A percentile compares a stretch with the other conserved stretches of the same genome.
Conservation (phyloP, 2,113 vertebrate genomes). For the Marmota flaviventris region DNA sequence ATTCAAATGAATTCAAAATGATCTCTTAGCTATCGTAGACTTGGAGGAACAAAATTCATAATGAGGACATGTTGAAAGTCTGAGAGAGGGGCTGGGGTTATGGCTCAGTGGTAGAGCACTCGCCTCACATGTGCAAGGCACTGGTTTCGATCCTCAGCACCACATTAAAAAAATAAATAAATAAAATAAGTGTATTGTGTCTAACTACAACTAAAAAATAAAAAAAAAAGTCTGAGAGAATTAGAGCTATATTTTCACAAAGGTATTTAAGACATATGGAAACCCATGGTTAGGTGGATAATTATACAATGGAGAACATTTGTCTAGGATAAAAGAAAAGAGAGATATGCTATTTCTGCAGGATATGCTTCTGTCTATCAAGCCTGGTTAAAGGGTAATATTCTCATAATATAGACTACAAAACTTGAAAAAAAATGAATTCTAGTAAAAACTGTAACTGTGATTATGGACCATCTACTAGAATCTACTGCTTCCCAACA, state of each 20-base stretch:
- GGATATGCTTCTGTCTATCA: neutral
- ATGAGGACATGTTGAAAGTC: conserved; percentile 24
- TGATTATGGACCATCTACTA: neutral
- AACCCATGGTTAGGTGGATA: neutral
- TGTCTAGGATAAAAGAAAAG: neutral
- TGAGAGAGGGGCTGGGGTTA: too few species aligned
- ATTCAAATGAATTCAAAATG: neutral
- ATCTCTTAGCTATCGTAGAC: neutral
- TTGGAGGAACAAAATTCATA: neutral
- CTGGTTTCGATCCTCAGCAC: too few species aligned
- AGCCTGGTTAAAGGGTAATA: neutral
- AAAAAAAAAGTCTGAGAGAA: neutral
- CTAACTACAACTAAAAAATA: too few species aligned
- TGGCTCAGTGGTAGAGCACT: too few species aligned
- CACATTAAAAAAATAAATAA: too few species aligned
- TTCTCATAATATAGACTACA: neutral
- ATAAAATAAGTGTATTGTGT: too few species aligned
- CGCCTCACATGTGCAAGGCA: too few species aligned
- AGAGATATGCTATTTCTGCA: neutral
- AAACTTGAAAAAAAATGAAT: conserved; percentile 1
- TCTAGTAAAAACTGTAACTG: neutral
- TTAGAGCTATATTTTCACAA: neutral
- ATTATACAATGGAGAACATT: neutral
- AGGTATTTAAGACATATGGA: neutral
- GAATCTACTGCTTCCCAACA: conserved; percentile 15